Percentiles rank a stretch among this genome's conserved stretches.
phyloP scores from a whole-genome alignment of 2,113 vertebrate species.

The Microcebus tavaratra region DNA sequence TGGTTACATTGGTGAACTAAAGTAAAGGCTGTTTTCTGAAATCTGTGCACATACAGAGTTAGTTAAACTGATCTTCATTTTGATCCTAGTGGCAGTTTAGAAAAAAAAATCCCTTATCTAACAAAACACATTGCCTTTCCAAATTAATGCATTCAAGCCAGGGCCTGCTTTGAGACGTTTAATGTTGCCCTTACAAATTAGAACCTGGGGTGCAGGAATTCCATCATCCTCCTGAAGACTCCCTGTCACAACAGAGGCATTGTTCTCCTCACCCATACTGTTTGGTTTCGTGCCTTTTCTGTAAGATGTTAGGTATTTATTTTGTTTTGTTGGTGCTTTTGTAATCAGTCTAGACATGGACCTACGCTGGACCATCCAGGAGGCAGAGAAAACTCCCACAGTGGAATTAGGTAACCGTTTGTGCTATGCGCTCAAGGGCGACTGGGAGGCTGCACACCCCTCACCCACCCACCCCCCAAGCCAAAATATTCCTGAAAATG shows the following conservation, averaged over 20 bases:
- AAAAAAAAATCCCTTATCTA: slow-evolving; percentile 71
- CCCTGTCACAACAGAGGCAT: slow-evolving; percentile 71
- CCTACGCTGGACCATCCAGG: slow-evolving; percentile 66
- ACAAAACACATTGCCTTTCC: slow-evolving; percentile 72
- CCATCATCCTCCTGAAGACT: slow-evolving; percentile 58
- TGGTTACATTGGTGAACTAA: neutral
- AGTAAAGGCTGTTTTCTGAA: slow-evolving; percentile 12
- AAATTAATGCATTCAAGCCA: slow-evolving; percentile 75
- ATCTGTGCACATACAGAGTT: neutral
- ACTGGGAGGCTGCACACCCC: neutral
- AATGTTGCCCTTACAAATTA: slow-evolving; percentile 76
- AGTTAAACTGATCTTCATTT: slow-evolving; percentile 62
- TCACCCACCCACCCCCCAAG: neutral
- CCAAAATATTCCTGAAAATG: neutral
- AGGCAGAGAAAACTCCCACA: slow-evolving; percentile 66
- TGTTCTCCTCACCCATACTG: slow-evolving; percentile 65
- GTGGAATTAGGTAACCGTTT: slow-evolving; percentile 53
- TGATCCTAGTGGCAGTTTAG: slow-evolving; percentile 60
- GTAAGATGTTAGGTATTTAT: slow-evolving; percentile 78
- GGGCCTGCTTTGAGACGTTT: slow-evolving; percentile 65
- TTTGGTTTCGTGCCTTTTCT: slow-evolving; percentile 64
- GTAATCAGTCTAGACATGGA: slow-evolving; percentile 78
- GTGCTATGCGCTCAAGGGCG: neutral
- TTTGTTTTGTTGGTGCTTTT: slow-evolving; percentile 76
- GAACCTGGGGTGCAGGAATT: slow-evolving; percentile 70